Conservation (phyloP, 2,888 invertebrate species). For the Pyrrhia umbra region DNA sequence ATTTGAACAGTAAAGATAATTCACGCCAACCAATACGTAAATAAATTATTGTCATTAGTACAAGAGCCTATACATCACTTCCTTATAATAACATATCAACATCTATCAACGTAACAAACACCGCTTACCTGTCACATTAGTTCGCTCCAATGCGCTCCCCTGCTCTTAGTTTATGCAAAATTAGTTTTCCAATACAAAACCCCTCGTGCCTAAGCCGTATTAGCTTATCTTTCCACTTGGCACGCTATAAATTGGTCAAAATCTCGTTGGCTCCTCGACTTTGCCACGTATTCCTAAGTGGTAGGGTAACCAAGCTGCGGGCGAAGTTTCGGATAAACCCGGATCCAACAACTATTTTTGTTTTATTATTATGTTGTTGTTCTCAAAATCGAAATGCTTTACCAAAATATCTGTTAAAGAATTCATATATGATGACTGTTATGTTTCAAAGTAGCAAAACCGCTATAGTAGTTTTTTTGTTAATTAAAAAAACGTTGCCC, state of each 20-base stretch:
- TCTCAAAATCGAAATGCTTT: background rate
- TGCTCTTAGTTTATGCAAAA: slow-evolving; percentile 81
- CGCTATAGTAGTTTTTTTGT: too few species aligned
- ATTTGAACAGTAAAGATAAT: too few species aligned
- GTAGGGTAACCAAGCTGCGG: slow-evolving; percentile 68
- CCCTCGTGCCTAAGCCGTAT: slow-evolving; percentile 79
- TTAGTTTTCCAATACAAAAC: slow-evolving; percentile 87
- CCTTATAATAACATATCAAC: slow-evolving; percentile 41
- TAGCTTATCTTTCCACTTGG: slow-evolving; percentile 90
- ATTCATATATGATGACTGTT: too few species aligned
- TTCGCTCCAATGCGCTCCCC: slow-evolving; percentile 68
- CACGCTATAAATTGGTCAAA: slow-evolving; percentile 90
- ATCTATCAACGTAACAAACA: slow-evolving; percentile 50
- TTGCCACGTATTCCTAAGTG: slow-evolving; percentile 80
- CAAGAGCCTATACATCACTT: slow-evolving; percentile 25
- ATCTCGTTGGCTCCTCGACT: slow-evolving; percentile 87
- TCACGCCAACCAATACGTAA: background rate
- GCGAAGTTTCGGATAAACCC: background rate
- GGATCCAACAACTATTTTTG: background rate
- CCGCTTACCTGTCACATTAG: slow-evolving; percentile 63
- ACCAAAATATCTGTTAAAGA: background rate
- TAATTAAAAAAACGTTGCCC: too few species aligned
- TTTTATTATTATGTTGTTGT: background rate
- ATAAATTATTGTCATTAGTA: slow-evolving; percentile 16
- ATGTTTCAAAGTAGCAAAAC: too few species aligned